A percentile compares a stretch with the other conserved stretches of the same genome.
Evolutionary conservation across 2,113 vertebrate genomes (phyloP).

Genomic region (Antennarius striatus): DNA sequence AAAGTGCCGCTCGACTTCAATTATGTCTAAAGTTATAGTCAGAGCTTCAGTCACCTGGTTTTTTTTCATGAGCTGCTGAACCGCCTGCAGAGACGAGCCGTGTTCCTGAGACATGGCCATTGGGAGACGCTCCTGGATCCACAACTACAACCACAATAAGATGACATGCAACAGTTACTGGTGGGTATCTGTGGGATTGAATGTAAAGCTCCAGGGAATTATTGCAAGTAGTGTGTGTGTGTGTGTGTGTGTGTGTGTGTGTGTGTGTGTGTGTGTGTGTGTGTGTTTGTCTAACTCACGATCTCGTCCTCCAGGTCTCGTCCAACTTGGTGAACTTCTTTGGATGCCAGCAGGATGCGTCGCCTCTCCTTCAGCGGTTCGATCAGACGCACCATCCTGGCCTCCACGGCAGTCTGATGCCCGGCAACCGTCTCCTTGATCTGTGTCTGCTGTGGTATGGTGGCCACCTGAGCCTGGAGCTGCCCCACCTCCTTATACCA

Average conservation of each 20-base stretch:
- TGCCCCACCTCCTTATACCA: constrained; percentile 91
- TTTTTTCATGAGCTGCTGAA: constrained; percentile 93
- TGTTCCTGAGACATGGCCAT: constrained; percentile 85
- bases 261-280: not conserved
- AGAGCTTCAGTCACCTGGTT: constrained; percentile 81
- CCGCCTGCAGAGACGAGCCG: constrained; percentile 85
- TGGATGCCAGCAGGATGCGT: constrained; percentile 88
- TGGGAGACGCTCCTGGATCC: constrained; percentile 90
- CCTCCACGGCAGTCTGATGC: constrained; percentile 83
- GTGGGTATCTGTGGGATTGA: no score
- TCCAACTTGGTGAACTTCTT: constrained; percentile 92
- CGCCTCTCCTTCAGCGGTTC: constrained; percentile 90
- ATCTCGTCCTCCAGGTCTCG: constrained; percentile 92
- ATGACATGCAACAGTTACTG: not conserved
- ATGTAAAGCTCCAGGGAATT: no score
- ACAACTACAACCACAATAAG: constrained; percentile 74
- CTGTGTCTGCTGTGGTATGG: constrained; percentile 82
- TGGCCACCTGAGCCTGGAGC: constrained; percentile 84
- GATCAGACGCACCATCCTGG: constrained; percentile 87
- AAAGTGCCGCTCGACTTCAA: not conserved
- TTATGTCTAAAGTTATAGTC: no score
- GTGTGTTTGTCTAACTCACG: constrained; percentile 73
- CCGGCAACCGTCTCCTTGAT: constrained; percentile 79
- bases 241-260: not conserved
- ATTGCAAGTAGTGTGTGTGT: not conserved